Base-by-base conservation (phyloP, 92 coral and sea anemone species). In the Desmophyllum pertusum region DNA sequence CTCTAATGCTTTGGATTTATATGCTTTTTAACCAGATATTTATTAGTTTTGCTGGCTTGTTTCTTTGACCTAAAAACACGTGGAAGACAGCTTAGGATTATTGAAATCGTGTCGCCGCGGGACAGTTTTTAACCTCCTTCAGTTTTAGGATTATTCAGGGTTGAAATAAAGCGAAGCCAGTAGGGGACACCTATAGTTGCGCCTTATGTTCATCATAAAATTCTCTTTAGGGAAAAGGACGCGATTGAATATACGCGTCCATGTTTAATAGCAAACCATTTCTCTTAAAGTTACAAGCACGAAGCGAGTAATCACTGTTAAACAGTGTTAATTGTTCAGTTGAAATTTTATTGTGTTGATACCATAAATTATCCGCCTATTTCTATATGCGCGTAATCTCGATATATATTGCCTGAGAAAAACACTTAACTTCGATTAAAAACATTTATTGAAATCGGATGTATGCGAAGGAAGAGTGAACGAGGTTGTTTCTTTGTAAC, bases 331-430 rank as follows among this genome's bases (percentile, higher is more conserved):
- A 80, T 48, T 67, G 75, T 67, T 80, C 48, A 42, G 6, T 69
- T n/a, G 38, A 33, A 35, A 41, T 69, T 25, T 80, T 38, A 35
- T 67, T 80, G 38, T 51, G 46, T 50, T 30, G 7, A 19, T 33
- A 18, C 40, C 59, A 10, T 68, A 41, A 63, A 19, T 50, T 80
- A 76, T 25, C 84, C 84, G 84, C 84, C 84, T 64, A 43, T 41
- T 43, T 78, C 73, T 30, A 18, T 3, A 63, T 6, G 83, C 17
- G 42, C 40, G 57, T 17, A 25, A n/a, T 62, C 69, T 29, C 43
- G 8, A 30, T n/a, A 51, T 11, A 40, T 33, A 31, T 62, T 63
- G 2, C 61, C 59, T 18, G 8, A 10, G 14, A 41, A 53, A 36
- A 76, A 76, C 69, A 37, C 37, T 14, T 1, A 76, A 17, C 59